Base-by-base conservation (phyloP, 2,888 invertebrate genomes). In the Trachelus tabidus region DNA sequence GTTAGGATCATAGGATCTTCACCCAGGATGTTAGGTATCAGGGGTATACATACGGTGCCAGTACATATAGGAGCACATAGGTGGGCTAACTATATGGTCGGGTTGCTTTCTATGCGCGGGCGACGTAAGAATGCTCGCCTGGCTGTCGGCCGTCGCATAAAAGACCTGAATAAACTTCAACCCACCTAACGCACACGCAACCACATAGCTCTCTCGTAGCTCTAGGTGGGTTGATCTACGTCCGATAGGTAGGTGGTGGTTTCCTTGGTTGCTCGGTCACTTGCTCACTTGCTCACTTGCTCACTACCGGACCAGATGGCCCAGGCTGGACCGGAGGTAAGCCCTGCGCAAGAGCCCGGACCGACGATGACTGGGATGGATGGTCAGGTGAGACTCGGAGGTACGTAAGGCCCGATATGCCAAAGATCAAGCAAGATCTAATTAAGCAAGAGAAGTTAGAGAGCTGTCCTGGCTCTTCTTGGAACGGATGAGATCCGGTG, bases 91-190 rank as follows among this genome's bases (percentile, higher is more conserved):
- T 79, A 80, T 87, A 88, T 88, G 86, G 87, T 84, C 85, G 84
- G 81, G 84, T 84, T 86, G 89, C 88, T 89, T 89, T 89, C 89
- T 88, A 89, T 86, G 87, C 87, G 89, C 87, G 87, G 87, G 87
- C 88, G 87, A 86, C 79, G 69, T 79, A 83, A 84, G 87, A 89
- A 88, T 86, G 86, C 81, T 73, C 80, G 78, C 75, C 69, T 69
- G 69, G 31, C 69, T 69, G 69, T 69, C 69, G 69, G 33, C 77
- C 76, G 79, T 76, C 79, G 81, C 82, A 80, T 80, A 80, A 81
- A 82, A 80, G 75, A 56, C 34, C 77, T 69, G 40, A 37, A 76
- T 77, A 73, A 79, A 78, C 77, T 81, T 82, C 79, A 82, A 82
- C 80, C 80, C 79, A 82, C 81, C 82, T 73, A 75, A 77, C 77